Evolutionary conservation across 1,140 invertebrate species (phyloP).

Genomic region (Drosophila asahinai): DNA sequence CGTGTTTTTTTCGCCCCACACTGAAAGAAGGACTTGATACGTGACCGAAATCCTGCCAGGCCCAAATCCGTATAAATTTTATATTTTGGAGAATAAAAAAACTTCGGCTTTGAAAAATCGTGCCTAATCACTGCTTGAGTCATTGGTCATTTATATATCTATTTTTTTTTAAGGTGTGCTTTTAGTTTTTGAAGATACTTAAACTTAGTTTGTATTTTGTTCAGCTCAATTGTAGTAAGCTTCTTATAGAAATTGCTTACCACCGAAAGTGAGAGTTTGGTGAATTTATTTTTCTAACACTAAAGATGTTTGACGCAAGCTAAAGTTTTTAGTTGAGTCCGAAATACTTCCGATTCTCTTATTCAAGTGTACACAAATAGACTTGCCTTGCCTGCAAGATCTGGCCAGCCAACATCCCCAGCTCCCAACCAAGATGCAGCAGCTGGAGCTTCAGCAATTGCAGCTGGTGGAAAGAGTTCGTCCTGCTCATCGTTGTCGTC

Average conservation of each 20-base stretch:
- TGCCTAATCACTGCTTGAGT: no score
- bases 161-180: neutral
- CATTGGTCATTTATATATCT: no score
- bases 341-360: neutral
- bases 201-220: no score
- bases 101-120: no score
- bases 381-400: slow-evolving; percentile 33
- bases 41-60: neutral
- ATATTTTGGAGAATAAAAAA: no score
- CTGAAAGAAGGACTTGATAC: slow-evolving; percentile 1
- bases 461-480: slow-evolving; percentile 14
- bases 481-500: slow-evolving; percentile 33
- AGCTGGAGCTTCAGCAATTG: slow-evolving; percentile 40
- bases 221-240: no score
- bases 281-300: neutral
- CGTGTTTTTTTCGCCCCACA: slow-evolving; percentile 48
- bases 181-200: no score
- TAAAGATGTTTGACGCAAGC: neutral
- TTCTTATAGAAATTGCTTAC: no score
- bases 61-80: neutral
- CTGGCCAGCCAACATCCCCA: slow-evolving; percentile 14
- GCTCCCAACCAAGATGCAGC: slow-evolving; percentile 47
- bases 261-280: no score
- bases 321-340: neutral
- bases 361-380: slow-evolving; percentile 48